phyloP scores from a whole-genome alignment of 2,113 vertebrate genomes.

The Semicossyphus pulcher region DNA sequence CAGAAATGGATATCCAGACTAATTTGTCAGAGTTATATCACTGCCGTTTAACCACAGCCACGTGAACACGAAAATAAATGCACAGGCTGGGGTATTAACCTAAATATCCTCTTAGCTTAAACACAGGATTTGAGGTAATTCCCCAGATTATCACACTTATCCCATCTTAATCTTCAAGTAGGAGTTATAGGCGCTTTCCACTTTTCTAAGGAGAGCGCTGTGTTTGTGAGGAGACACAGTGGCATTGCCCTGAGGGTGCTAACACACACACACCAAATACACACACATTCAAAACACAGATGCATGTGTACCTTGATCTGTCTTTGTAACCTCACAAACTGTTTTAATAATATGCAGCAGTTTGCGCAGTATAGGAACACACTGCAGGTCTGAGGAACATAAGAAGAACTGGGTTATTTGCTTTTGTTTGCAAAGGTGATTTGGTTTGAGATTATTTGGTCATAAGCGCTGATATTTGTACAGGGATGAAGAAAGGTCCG shows the following conservation, averaged over 20 bases:
- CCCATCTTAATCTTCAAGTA: constrained; percentile 54
- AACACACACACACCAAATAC: neutral
- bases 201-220: neutral
- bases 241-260: neutral
- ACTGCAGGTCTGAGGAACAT: too few species aligned
- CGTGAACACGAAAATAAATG: neutral
- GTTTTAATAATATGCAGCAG: too few species aligned
- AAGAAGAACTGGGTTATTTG: too few species aligned
- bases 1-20: neutral
- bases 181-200: constrained; percentile 25
- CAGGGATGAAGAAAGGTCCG: too few species aligned
- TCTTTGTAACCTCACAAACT: too few species aligned
- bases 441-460: too few species aligned
- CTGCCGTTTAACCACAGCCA: neutral
- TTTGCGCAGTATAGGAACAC: too few species aligned
- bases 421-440: too few species aligned
- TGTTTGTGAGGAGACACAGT: constrained; percentile 27
- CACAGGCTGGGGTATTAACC: constrained; percentile 24
- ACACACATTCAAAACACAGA: constrained; percentile 1
- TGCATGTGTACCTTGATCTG: neutral
- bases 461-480: too few species aligned
- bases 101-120: constrained; percentile 47
- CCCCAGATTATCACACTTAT: constrained; percentile 44
- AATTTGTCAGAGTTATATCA: constrained; percentile 4
- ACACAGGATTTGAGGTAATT: constrained; percentile 40